Evolutionary conservation across 2,113 vertebrate genomes (phyloP), one percentile per base, ranked within the genome.

Genomic region (Genyomyrus donnyi): DNA sequence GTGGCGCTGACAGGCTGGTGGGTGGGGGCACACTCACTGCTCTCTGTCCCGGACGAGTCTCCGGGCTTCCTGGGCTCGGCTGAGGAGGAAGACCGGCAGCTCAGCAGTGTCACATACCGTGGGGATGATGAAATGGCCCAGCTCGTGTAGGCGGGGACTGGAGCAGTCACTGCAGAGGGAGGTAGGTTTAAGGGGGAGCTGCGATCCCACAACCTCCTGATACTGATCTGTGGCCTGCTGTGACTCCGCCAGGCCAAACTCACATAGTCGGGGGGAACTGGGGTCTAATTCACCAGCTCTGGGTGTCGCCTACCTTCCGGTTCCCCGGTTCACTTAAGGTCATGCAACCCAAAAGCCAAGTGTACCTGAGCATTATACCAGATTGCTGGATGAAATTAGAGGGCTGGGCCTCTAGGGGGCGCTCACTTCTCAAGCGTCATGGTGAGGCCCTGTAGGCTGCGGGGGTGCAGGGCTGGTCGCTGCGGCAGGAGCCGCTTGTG

Each of bases 61-160:
- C 90, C 97, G 94, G 86, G 98, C 98, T 93, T 98, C 95, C 1
- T 94, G 93, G n/a, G 97, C 97, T 86, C 96, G 96, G 91, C 93
- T 95, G 93, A 96, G 95, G 91, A 99, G 96, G 94, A 99, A 99
- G 93, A 95, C 94, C 11, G 96, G 98, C 56, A 99, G 96, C 50
- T 94, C 91, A 50, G 92, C 91, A 7, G 94, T 95, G 87, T 99
- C 97, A 89, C 96, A 98, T 46, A 93, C 90, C 0, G 93, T 92
- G 5, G 98, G 98, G 93, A 99, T 95, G 3, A 92, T 96, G 74
- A 99, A 99, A 91, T 99, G 96, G 0, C 98, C 98, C 46, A 94
- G 94, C 91, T 98, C 96, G 88, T 99, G 98, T 86, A 99, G 94
- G 85, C 95, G 94, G 48, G 97, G 97, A 24, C 94, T 93, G 0